These are phyloP conservation scores for Halichoerus grypus DNA, from an alignment of 2,113 vertebrate species.

Conservation along the genomic window DNA sequence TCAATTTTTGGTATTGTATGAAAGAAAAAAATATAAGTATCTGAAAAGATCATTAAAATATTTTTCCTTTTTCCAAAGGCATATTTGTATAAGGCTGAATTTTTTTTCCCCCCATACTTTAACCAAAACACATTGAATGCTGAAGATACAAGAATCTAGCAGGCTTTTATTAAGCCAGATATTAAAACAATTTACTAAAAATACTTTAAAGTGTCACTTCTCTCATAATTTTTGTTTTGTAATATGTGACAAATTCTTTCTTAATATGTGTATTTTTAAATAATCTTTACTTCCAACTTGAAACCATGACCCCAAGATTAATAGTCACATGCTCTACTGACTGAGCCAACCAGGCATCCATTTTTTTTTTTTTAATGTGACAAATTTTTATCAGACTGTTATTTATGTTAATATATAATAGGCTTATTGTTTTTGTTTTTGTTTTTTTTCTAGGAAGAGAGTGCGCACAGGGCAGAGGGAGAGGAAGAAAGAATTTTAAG, in stretches of 20 bases:
- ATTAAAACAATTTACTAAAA: slow-evolving; percentile 2
- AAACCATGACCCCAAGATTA: not conserved
- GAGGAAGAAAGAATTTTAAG: not conserved
- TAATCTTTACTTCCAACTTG: not conserved
- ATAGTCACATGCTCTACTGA: not conserved
- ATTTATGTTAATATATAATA: not conserved
- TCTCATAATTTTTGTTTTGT: not conserved
- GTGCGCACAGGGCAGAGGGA: not conserved
- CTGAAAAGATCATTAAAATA: not conserved
- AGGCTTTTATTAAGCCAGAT: not conserved
- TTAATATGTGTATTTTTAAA: not conserved
- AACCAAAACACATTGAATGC: not conserved
- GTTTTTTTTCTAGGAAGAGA: not conserved
- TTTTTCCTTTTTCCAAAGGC: not conserved
- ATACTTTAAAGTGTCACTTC: not conserved
- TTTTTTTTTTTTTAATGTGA: not conserved
- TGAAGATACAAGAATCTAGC: not conserved
- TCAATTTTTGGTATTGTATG: not conserved
- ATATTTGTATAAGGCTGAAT: not conserved
- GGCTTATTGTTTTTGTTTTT: not conserved
- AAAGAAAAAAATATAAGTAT: slow-evolving; percentile 19
- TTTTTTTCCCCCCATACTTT: not conserved
- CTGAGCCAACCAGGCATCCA: not conserved
- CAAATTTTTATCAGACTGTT: not conserved
- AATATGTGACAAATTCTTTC: not conserved